phyloP scores from a whole-genome alignment of 2,797 vertebrate species.

The Anniella stebbinsi region DNA sequence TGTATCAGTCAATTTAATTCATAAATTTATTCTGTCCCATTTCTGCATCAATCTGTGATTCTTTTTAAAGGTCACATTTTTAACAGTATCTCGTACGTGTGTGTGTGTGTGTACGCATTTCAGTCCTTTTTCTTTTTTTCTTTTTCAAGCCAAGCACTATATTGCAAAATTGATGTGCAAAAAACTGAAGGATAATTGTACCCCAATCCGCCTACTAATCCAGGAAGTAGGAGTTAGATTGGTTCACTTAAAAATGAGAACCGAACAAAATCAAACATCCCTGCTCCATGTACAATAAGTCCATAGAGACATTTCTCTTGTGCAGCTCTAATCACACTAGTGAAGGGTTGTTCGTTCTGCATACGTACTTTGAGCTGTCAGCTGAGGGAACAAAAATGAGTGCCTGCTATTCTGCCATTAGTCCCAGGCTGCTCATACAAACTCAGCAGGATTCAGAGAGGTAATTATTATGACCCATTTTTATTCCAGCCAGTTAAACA shows the following conservation, averaged over 20 bases:
- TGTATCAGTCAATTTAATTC: neutral
- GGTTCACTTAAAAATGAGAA: neutral
- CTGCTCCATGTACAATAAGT: neutral
- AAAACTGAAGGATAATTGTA: neutral
- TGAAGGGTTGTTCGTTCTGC: slow-evolving; percentile 8
- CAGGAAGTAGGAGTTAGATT: neutral
- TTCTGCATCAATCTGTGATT: neutral
- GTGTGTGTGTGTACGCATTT: too few species aligned
- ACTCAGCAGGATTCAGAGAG: neutral
- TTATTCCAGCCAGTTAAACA: slow-evolving; percentile 38
- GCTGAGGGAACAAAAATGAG: neutral
- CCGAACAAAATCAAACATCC: too few species aligned
- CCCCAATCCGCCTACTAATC: neutral
- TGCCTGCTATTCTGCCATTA: neutral
- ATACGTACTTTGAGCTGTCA: neutral
- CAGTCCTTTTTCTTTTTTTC: neutral
- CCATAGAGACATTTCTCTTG: neutral
- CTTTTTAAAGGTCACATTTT: too few species aligned
- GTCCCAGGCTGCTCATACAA: slow-evolving; percentile 19
- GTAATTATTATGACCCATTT: slow-evolving; percentile 23
- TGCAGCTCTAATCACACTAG: neutral
- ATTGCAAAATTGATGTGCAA: neutral
- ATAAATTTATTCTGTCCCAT: neutral
- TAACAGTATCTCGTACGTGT: too few species aligned
- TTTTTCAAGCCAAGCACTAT: neutral